Evolutionary conservation across 2,888 invertebrate genomes (phyloP).

Genomic region (Drosophila greeni): DNA sequence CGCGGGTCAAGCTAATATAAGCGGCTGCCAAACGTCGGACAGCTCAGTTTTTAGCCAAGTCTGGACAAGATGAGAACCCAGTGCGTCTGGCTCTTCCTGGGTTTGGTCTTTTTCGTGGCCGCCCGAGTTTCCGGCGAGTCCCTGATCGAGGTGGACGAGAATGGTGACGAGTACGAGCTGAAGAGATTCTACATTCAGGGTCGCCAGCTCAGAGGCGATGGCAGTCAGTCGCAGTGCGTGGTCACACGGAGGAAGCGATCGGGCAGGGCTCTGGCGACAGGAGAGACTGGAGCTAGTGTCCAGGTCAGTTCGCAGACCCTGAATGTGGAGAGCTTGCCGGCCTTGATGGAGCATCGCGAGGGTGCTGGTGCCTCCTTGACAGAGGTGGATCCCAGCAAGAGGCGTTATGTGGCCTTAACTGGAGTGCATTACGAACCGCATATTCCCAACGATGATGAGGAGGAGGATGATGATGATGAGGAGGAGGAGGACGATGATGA

Average conservation of each 20-base stretch:
- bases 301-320: constrained; percentile 53
- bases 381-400: constrained; percentile 15
- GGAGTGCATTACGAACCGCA: constrained; percentile 35
- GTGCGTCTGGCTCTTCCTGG: constrained; percentile 43
- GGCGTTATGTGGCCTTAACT: constrained; percentile 57
- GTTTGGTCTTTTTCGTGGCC: constrained; percentile 36
- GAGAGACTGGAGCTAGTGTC: constrained; percentile 7
- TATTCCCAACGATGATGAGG: constrained; percentile 20
- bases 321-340: constrained; percentile 13
- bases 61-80: constrained; percentile 59
- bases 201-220: constrained; percentile 63
- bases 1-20: constrained; percentile 75
- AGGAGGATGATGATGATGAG: constrained; percentile 16
- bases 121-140: constrained; percentile 52
- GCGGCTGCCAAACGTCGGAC: constrained; percentile 35
- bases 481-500: constrained; percentile 17
- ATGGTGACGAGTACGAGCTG: constrained; percentile 74
- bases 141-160: constrained; percentile 69
- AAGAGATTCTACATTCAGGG: constrained; percentile 73
- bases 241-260: constrained; percentile 69
- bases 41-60: constrained; percentile 52
- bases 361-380: constrained; percentile 5
- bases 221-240: constrained; percentile 70
- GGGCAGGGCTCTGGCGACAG: constrained; percentile 19
- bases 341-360: constrained; percentile 48